Evolutionary conservation across 2,113 vertebrate genomes (phyloP).

Genomic region (Lepidiolamprologus cunningtoni): DNA sequence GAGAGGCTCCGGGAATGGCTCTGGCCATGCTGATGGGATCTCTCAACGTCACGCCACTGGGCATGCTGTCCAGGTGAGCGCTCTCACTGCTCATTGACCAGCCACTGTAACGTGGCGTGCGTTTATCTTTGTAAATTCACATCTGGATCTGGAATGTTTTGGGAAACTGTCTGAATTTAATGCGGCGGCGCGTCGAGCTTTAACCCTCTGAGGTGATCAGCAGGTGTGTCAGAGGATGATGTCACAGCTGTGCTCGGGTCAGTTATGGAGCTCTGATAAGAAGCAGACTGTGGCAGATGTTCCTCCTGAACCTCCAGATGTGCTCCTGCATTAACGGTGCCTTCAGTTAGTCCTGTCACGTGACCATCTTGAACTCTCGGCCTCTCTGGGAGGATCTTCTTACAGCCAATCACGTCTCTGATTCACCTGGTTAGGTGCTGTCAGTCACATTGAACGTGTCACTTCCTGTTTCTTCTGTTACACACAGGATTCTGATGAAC

Average conservation of each 20-base stretch:
- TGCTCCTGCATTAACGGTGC: background rate
- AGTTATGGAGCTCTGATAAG: background rate
- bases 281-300: background rate
- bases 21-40: constrained; percentile 99
- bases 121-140: background rate
- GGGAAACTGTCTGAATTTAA: background rate
- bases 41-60: constrained; percentile 95
- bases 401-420: background rate
- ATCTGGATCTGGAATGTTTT: background rate
- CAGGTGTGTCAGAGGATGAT: background rate
- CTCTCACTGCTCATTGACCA: background rate
- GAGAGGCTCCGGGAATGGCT: constrained; percentile 97
- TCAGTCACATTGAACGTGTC: background rate
- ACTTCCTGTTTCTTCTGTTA: background rate
- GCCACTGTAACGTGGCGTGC: background rate
- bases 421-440: background rate
- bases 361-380: background rate
- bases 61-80: constrained; percentile 97
- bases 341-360: background rate
- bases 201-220: background rate
- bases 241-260: background rate
- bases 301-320: background rate
- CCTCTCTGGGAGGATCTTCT: background rate
- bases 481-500: background rate
- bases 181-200: fast-evolving